Evolutionary conservation across 2,797 vertebrate genomes (phyloP).

Genomic region (Gastrophryne carolinensis): DNA sequence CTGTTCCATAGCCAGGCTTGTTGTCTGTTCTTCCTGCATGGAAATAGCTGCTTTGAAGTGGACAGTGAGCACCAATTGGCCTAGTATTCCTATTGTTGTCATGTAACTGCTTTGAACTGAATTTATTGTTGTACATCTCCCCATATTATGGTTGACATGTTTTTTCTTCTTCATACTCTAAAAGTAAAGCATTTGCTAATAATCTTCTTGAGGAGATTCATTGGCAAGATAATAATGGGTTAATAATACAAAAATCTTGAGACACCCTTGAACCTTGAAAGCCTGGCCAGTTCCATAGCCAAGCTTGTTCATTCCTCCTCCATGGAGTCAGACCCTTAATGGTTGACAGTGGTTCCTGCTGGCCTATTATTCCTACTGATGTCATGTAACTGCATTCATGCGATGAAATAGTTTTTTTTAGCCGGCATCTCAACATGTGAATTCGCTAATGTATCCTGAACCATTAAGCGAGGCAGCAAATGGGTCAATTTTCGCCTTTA

Average conservation of each 20-base stretch:
- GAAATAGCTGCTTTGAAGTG: not conserved
- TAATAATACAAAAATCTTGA: not conserved
- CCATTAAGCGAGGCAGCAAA: slow-evolving; percentile 10
- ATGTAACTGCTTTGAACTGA: slow-evolving; percentile 25
- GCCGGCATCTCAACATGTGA: slow-evolving; percentile 16
- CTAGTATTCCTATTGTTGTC: slow-evolving; percentile 37
- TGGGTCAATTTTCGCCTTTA: slow-evolving; percentile 30
- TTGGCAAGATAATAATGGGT: not conserved
- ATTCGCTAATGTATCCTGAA: slow-evolving; percentile 46
- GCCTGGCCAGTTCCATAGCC: not conserved
- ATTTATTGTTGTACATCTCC: too few relatives aligned
- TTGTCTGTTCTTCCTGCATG: not conserved
- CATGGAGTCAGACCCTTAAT: not conserved
- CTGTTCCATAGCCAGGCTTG: not conserved
- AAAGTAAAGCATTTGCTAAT: too few relatives aligned
- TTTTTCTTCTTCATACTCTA: too few relatives aligned
- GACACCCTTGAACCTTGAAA: not conserved
- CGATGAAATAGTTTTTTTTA: slow-evolving; percentile 25
- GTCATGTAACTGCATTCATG: slow-evolving; percentile 34
- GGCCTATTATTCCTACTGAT: slow-evolving; percentile 36
- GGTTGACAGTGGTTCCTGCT: slow-evolving; percentile 22
- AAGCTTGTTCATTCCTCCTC: not conserved
- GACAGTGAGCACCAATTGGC: slow-evolving; percentile 19
- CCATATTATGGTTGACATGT: too few relatives aligned
- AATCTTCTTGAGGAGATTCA: not conserved